Evolutionary conservation across 2,113 vertebrate species (phyloP), one percentile per base, ranked within the genome.

Genomic region (Lepus europaeus): DNA sequence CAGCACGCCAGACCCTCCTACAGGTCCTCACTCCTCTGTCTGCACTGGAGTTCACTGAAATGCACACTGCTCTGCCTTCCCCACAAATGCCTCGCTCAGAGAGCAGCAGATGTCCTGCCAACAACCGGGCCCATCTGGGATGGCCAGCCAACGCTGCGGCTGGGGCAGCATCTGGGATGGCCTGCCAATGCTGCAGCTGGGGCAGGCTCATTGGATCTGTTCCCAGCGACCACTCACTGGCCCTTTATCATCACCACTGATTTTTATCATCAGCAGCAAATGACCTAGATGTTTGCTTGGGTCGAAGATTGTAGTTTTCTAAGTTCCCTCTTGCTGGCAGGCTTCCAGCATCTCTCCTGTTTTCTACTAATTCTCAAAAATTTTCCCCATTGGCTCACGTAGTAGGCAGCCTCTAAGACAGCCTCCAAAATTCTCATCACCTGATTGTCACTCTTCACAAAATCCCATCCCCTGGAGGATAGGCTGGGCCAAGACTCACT

Each of bases 1-100:
- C 0, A 9, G 53, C 3, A 2, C 1, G 6, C 1, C 45, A 66
- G 36, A 36, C 27, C 2, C 19, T n/a, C 7, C 31, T 4, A 5
- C 0, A 0, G 56, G 36, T 2, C 10, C 13, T 1, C 16, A 0
- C 51, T 5, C 8, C 36, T 1, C 66, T 19, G 1, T 0, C 0
- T 3, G 3, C 45, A 45, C 45, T 45, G 45, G 0, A 6, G 19
- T 6, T 6, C 9, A 19, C 49, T 25, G 33, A 23, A 4, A 16
- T 0, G 51, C 72, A 29, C 25, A 33, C 66, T 8, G 13, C 78
- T 74, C 53, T 4, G 22, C 2, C 45, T 3, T 0, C n/a, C 20
- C 51, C 16, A 12, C 63, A 36, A 23, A 25, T 0, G 1, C 22
- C 0, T 1, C 7, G 0, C 16, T 22, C 81, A 23, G 56, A 51